Conservation (phyloP, 2,797 vertebrate genomes). For the Martes flavigula region DNA sequence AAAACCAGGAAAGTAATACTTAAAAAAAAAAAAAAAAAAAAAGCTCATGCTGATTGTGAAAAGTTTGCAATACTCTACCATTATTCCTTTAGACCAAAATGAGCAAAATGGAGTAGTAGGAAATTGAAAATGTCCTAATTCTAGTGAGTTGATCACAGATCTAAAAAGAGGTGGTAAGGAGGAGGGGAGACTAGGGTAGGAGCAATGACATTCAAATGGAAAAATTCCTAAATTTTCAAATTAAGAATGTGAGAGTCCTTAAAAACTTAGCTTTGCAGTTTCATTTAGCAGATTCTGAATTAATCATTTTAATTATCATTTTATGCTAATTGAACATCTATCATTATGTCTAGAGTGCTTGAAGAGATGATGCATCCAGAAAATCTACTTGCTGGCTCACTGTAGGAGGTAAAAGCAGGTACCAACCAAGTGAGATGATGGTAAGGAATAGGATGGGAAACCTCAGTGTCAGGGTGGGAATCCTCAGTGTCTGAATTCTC, state of each 20-base stretch:
- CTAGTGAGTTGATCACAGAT: neutral
- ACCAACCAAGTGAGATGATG: neutral
- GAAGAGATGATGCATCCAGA: neutral
- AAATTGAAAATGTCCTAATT: neutral
- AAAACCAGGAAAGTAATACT: neutral
- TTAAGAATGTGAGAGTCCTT: neutral
- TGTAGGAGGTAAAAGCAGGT: neutral
- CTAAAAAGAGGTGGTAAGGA: neutral
- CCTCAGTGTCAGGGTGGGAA: neutral
- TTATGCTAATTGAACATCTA: neutral
- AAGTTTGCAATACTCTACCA: neutral
- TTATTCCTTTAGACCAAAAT: neutral
- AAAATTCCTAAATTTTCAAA: neutral
- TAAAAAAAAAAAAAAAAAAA: neutral
- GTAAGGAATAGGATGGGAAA: neutral
- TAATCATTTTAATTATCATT: neutral
- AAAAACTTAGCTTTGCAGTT: neutral
- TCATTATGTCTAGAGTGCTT: neutral
- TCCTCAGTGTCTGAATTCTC: neutral
- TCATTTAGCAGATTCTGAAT: neutral
- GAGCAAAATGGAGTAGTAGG: neutral
- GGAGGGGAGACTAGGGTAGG: neutral
- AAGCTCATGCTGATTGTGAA: neutral
- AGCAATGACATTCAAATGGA: neutral
- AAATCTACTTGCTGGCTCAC: neutral